These are phyloP conservation scores for Columba janthina DNA, from an alignment of 2,113 vertebrate species.

Conservation along the genomic window DNA sequence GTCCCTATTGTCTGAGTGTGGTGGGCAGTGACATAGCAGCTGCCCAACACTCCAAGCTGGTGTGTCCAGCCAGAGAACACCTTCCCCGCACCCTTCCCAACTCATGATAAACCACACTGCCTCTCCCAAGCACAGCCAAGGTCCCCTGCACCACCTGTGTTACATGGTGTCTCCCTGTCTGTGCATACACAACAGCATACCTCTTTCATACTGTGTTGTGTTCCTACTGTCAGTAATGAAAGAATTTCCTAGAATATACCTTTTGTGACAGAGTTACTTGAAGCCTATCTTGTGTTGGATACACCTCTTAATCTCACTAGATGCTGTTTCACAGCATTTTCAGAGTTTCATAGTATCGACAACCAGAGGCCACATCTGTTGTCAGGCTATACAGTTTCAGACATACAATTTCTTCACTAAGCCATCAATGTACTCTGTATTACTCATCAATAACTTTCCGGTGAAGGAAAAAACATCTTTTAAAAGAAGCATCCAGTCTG, in stretches of 20 bases:
- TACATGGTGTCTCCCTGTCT: background rate
- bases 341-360: background rate
- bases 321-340: background rate
- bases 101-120: background rate
- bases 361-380: background rate
- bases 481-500: background rate
- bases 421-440: background rate
- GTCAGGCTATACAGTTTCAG: background rate
- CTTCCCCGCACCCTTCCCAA: background rate
- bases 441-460: background rate
- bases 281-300: background rate
- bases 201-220: background rate
- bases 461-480: background rate
- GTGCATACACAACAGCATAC: background rate
- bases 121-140: background rate
- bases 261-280: background rate
- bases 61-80: background rate
- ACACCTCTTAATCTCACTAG: background rate
- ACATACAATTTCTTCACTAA: background rate
- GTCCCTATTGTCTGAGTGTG: rapidly evolving
- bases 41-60: rapidly evolving
- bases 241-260: background rate
- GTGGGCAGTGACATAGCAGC: background rate
- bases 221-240: background rate
- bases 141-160: background rate